phyloP scores from a whole-genome alignment of 1,140 invertebrate genomes.

The Pentalonia nigronervosa region DNA sequence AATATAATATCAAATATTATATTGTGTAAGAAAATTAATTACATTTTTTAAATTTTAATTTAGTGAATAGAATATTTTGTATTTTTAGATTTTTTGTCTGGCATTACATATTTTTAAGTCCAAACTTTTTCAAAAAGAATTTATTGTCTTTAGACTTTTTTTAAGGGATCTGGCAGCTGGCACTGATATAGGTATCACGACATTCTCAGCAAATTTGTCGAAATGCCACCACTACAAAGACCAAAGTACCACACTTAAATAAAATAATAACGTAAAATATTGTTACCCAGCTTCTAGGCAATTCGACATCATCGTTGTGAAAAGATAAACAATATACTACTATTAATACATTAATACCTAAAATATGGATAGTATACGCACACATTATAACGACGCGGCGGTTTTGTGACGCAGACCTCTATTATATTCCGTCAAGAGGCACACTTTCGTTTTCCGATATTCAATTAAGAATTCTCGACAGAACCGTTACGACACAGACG shows the following conservation, averaged over 20 bases:
- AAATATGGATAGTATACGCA: background rate
- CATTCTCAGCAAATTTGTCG: background rate
- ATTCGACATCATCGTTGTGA: background rate
- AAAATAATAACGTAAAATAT: background rate
- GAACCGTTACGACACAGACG: slow-evolving; percentile 53
- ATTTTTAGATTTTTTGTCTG: no score
- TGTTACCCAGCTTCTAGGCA: background rate
- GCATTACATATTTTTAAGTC: no score
- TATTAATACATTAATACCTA: background rate
- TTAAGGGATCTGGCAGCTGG: no score
- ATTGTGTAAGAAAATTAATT: no score
- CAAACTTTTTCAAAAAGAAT: no score
- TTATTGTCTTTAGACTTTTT: no score
- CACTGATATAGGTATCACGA: no score
- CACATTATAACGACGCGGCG: background rate
- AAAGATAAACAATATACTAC: background rate
- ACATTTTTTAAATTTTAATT: no score
- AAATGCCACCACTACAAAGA: background rate
- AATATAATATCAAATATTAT: no score
- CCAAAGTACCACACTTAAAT: background rate
- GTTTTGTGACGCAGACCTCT: background rate
- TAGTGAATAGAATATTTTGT: no score
- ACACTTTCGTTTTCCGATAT: slow-evolving; percentile 57
- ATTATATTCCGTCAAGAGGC: background rate
- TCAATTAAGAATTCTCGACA: slow-evolving; percentile 54